Percentiles rank a stretch among this genome's conserved stretches.
phyloP scores from a whole-genome alignment of 1,140 invertebrate species.

The Dysdera silvatica region DNA sequence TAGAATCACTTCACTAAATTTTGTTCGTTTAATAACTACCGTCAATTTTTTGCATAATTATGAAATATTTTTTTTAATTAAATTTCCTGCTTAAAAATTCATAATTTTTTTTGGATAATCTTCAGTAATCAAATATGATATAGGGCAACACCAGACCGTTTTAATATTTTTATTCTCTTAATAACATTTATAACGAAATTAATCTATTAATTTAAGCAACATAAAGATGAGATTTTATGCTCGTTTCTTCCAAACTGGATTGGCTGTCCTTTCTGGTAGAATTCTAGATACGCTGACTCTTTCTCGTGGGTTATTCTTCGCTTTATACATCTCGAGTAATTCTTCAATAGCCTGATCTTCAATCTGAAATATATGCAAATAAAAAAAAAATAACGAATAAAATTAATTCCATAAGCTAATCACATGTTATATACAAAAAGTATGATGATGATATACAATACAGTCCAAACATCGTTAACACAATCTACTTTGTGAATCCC shows the following conservation, averaged over 20 bases:
- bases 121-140: too few relatives aligned
- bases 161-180: too few relatives aligned
- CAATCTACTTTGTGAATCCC: neutral
- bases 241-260: conserved; percentile 55
- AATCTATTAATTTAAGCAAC: too few relatives aligned
- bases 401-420: neutral
- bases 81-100: too few relatives aligned
- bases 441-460: neutral
- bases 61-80: too few relatives aligned
- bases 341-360: conserved; percentile 67
- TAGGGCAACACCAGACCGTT: too few relatives aligned
- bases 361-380: conserved; percentile 52
- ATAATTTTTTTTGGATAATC: too few relatives aligned
- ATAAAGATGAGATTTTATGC: too few relatives aligned
- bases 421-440: neutral
- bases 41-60: too few relatives aligned
- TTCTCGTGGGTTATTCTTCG: conserved; percentile 53
- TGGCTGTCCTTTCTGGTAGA: conserved; percentile 43
- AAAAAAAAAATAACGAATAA: conserved; percentile 25
- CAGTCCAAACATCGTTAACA: neutral
- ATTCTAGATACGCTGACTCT: conserved; percentile 55
- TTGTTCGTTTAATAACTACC: too few relatives aligned
- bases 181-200: too few relatives aligned
- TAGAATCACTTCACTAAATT: too few relatives aligned
- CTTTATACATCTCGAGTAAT: conserved; percentile 56